Base-by-base conservation (phyloP, 2,113 vertebrate species). In the Pangasianodon hypophthalmus region DNA sequence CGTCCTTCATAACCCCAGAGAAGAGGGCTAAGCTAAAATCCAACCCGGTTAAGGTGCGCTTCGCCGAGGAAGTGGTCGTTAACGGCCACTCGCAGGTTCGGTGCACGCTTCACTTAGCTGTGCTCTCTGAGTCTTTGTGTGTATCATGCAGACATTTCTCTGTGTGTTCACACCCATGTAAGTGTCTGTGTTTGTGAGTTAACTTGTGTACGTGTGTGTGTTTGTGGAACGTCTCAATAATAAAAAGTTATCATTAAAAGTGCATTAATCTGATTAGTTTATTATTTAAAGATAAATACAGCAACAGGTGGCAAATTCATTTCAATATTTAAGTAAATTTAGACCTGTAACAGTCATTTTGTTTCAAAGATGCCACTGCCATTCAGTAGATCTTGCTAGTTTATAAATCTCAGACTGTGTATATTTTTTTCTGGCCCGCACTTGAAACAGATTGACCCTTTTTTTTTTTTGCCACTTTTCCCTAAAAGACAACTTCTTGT, bases 1-100 rank as follows among this genome's bases (percentile, higher is more conserved):
- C 98, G 0, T 99, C 98, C 0, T 99, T 99, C 93, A 97, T 99
- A 90, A 99, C 98, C 0, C 98, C 96, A 0, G 98, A 99, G 95
- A 99, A 99, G 95, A 96, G 97, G 91, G 98, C 98, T 46, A 97
- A 97, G 92, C 96, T 99, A 79, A 97, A 96, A 92, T 98, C 96
- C 79, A 99, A 99, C 93, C 98, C 98, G 0, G 97, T 99, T 46
- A 99, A 99, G 93, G 98, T 99, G 83, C 97, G 95, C 64, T 99
- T 99, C 24, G 98, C 98, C 1, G 97, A 99, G 92, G 98, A 99
- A 90, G 98, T 99, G 87, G 96, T 98, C n/a, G 96, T 99, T 94
- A 99, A 98, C 1, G 97, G 97, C 58, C 97, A 98, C 81, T 95
- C 95, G 81, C 98, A 99, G 97, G 98, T 99, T 32, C 77, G 96